Base-by-base conservation (phyloP, 2,113 vertebrate species). In the Meles meles region DNA sequence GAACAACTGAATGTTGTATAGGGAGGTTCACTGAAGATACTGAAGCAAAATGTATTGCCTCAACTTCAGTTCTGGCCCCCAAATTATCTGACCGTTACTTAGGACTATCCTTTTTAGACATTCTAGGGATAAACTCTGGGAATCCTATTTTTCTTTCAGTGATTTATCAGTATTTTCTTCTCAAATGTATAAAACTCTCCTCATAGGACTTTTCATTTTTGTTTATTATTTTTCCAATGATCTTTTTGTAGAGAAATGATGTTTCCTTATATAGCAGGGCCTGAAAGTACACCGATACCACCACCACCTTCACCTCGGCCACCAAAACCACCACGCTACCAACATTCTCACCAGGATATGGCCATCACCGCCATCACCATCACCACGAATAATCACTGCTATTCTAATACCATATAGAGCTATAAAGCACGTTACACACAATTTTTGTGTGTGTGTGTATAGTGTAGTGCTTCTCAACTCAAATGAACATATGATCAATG, bases 311-410 rank as follows among this genome's bases (percentile, higher is more conserved):
- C 34, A 57, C 5, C 23, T 37, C 47, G 9, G 2, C 63, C 57
- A 67, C 39, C 27, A 34, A 59, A 84, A 39, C 61, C 52, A 47
- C 0, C 0, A 6, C 25, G 0, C 12, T 21, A 29, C 0, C 25
- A 11, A 12, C 1, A 23, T 31, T 5, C 29, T 42, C 21, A 29
- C 0, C 15, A 37, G 5, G 0, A 21, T 18, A 18, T 3, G 2
- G 10, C 5, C 5, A 0, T 23, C 49, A 52, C 2, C 13, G 20
- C 25, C 88, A 71, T 44, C 69, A 47, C n/a, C 3, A 5, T 23
- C 34, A 9, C 7, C 9, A 2, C 34, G 29, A 42, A 9, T 42
- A 42, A 39, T 20, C 29, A 3, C 12, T 57, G 52, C 11, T 47
- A 5, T 39, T 11, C 21, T 72, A 25, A 3, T 0, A 59, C 17